phyloP scores from a whole-genome alignment of 1,140 invertebrate species.

The Tribolium madens region DNA sequence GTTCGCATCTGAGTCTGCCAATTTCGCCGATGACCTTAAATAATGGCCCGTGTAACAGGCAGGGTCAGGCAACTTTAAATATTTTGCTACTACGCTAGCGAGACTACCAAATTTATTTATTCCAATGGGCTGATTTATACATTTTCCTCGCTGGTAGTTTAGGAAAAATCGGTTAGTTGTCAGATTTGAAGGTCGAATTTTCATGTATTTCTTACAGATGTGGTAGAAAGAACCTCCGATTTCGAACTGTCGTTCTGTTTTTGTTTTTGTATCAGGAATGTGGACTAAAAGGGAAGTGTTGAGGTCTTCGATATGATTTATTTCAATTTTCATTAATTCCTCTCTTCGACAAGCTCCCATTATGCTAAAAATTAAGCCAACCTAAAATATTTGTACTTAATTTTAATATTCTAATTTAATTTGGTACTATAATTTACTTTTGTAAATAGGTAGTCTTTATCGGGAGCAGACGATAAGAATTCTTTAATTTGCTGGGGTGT shows the following conservation, averaged over 20 bases:
- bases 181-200: background rate
- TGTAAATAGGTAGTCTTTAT: slow-evolving; percentile 51
- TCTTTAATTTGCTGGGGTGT: slow-evolving; percentile 47
- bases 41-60: slow-evolving; percentile 1
- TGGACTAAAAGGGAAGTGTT: background rate
- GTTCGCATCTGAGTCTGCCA: no score
- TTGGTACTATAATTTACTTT: slow-evolving; percentile 50
- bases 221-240: background rate
- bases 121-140: slow-evolving; percentile 6
- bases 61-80: slow-evolving; percentile 10
- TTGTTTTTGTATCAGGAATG: background rate
- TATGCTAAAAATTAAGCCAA: slow-evolving; percentile 49
- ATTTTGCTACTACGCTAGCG: background rate
- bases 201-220: slow-evolving; percentile 15
- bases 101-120: slow-evolving; percentile 14
- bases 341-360: slow-evolving; percentile 45
- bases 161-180: background rate
- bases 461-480: slow-evolving; percentile 50
- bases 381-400: slow-evolving; percentile 24
- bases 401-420: background rate
- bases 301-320: slow-evolving; percentile 13
- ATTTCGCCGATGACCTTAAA: background rate
- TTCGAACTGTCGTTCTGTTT: background rate
- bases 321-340: slow-evolving; percentile 4
- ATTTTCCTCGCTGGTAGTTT: background rate